Base-by-base conservation (phyloP, 1,140 invertebrate species). In the Tetraneura akinire region DNA sequence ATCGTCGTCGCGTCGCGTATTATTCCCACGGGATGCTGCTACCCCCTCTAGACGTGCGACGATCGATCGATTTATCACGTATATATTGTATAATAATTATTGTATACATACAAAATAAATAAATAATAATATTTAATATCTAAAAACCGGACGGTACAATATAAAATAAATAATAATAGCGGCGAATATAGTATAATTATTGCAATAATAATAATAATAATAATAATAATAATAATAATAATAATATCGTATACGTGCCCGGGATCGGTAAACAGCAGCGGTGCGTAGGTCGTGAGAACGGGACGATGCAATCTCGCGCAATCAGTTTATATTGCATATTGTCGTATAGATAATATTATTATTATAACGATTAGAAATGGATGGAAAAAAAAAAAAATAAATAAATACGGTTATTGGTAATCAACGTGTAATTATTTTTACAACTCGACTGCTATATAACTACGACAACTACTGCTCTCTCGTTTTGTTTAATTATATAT, bases 221-320 rank as follows among this genome's bases (percentile, higher is more conserved):
- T 51, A 73, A n/a, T n/a, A n/a, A 32, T 32, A 62, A 32, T 32
- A 62, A 62, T 62, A 62, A 71, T 68, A 45, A n/a, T 21, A 53
- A 57, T 73, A 73, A 49, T 51, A 73, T 70, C 70, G 51, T 1
- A 21, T 78, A 78, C 74, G 74, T 78, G 74, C 74, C 23, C 37
- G 74, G 74, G 74, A 60, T 78, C 55, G 37, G 51, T 60, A 78
- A 78, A 10, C 53, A 26, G 70, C 45, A 11, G n/a, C 9, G 32
- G 37, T n/a, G 29, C 55, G 53, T 68, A 68, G 71, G 71, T 55
- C 71, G 71, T 78, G 73, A 57, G 73, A 78, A 78, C 73, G 32
- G 23, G 16, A 42, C 55, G 74, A 3, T 18, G 23, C 51, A 18
- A 37, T 68, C 32, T 37, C 37, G 66, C 37, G 37, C 42, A 68